Percentiles rank a stretch among this genome's conserved stretches.
Conservation (phyloP, 2,888 invertebrate genomes). For the Polymixis lichenea region DNA sequence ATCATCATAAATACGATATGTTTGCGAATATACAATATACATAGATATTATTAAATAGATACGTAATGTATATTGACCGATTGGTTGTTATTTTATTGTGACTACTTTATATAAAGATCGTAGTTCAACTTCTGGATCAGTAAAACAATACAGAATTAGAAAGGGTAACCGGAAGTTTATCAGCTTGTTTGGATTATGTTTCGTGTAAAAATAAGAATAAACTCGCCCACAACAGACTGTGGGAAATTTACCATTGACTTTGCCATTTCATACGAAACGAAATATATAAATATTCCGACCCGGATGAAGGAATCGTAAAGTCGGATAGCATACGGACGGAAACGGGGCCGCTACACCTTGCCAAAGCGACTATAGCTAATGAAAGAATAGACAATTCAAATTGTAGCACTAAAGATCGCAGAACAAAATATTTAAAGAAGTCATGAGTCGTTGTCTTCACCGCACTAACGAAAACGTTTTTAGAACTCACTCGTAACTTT, state of each 20-base stretch:
- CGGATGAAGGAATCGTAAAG: background rate
- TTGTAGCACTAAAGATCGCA: background rate
- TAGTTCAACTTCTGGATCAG: background rate
- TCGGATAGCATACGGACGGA: background rate
- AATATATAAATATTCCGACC: conserved; percentile 5
- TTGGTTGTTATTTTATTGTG: background rate
- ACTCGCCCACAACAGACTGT: background rate
- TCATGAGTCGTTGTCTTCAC: background rate
- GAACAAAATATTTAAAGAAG: conserved; percentile 10
- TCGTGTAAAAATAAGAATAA: conserved; percentile 15
- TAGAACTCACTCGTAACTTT: conserved; percentile 24
- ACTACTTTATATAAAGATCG: conserved; percentile 19
- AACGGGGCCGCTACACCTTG: background rate
- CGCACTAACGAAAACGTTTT: background rate
- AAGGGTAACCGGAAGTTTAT: background rate
- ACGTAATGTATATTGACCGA: conserved; percentile 1
- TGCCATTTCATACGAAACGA: conserved; percentile 15
- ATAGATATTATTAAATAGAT: conserved; percentile 34
- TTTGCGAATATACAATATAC: conserved; percentile 32
- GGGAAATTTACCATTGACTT: background rate
- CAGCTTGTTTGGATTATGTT: no score
- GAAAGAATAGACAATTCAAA: background rate
- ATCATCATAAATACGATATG: conserved; percentile 52
- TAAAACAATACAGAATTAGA: background rate
- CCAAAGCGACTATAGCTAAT: background rate